Evolutionary conservation across 2,888 invertebrate species (phyloP).

Genomic region (Drosophila greeni): DNA sequence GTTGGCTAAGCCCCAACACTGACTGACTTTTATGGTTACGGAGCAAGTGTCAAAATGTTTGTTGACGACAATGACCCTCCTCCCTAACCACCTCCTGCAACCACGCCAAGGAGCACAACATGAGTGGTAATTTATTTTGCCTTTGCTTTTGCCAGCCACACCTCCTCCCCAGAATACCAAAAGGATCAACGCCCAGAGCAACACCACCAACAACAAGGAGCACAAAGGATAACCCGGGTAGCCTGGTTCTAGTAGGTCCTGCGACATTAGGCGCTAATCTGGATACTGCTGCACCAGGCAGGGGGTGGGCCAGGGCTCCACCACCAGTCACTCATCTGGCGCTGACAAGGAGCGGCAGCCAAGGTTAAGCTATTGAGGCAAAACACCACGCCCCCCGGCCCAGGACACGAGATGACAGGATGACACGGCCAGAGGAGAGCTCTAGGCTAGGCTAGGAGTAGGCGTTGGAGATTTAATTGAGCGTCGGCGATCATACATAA

Average conservation of each 20-base stretch:
- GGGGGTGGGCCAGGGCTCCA: background rate
- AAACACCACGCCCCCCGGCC: slow-evolving; percentile 2
- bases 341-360: slow-evolving; percentile 57
- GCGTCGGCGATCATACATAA: slow-evolving; percentile 77
- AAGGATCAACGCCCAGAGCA: slow-evolving; percentile 16
- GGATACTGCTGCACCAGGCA: slow-evolving; percentile 51
- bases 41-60: slow-evolving; percentile 77
- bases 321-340: slow-evolving; percentile 51
- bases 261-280: slow-evolving; percentile 64
- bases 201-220: slow-evolving; percentile 12
- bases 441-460: background rate
- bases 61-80: slow-evolving; percentile 56
- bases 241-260: background rate
- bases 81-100: background rate
- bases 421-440: background rate
- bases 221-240: slow-evolving; percentile 19
- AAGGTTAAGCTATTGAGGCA: slow-evolving; percentile 46
- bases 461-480: slow-evolving; percentile 77
- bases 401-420: slow-evolving; percentile 19
- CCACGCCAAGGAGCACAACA: slow-evolving; percentile 35
- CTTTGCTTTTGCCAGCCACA: slow-evolving; percentile 44
- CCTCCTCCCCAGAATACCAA: slow-evolving; percentile 21
- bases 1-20: slow-evolving; percentile 75
- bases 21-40: slow-evolving; percentile 77
- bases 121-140: slow-evolving; percentile 75